Conservation (phyloP, 2,113 vertebrate genomes). For the Amblyopsis rosae region DNA sequence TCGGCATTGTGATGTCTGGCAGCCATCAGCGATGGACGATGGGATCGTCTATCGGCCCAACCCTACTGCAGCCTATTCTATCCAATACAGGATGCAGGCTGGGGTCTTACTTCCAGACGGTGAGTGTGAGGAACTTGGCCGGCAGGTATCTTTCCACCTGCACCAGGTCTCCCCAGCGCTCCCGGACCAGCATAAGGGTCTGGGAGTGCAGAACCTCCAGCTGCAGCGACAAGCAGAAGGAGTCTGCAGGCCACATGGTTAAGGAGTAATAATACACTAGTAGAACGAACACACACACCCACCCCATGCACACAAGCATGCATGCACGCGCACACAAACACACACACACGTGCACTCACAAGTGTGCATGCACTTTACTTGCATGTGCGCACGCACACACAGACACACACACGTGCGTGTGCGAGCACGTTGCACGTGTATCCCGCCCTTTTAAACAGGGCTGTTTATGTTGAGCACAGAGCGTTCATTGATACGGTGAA, state of each 20-base stretch:
- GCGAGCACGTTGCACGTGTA: constrained; percentile 25
- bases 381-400: too few relatives aligned
- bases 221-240: constrained; percentile 97
- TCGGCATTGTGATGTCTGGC: too few relatives aligned
- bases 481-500: constrained; percentile 61
- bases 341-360: constrained; percentile 16
- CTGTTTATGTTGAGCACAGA: constrained; percentile 62
- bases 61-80: not conserved
- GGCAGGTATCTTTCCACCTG: constrained; percentile 94
- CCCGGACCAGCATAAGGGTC: constrained; percentile 92
- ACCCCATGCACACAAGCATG: constrained; percentile 26
- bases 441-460: constrained; percentile 29
- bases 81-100: not conserved
- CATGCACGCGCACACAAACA: constrained; percentile 27
- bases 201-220: constrained; percentile 97
- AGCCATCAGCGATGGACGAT: too few relatives aligned
- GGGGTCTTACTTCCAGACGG: constrained; percentile 95
- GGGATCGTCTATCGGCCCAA: too few relatives aligned
- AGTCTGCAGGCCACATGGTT: constrained; percentile 82
- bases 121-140: constrained; percentile 92
- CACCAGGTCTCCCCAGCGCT: constrained; percentile 98
- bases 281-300: constrained; percentile 25
- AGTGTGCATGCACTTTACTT: too few relatives aligned
- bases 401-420: too few relatives aligned
- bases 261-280: constrained; percentile 70